Conservation (phyloP, 2,888 invertebrate species). For the Gari tellinella region DNA sequence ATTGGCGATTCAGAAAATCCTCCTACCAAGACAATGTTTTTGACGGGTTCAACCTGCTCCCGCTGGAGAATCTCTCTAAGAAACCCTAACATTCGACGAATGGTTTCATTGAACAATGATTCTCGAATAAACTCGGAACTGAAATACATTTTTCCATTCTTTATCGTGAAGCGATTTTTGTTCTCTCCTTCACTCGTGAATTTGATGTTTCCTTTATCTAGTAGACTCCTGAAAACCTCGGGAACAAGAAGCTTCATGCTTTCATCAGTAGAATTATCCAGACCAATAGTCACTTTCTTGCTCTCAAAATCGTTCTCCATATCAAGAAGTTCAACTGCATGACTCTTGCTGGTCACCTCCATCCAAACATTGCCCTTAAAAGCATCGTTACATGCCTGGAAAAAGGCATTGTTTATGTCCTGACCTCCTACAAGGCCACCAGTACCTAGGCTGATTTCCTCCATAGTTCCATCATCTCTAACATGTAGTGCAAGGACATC, state of each 20-base stretch:
- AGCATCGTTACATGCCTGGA: slow-evolving; percentile 12
- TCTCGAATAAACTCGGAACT: slow-evolving; percentile 2
- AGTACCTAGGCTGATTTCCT: slow-evolving; percentile 21
- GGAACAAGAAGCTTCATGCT: neutral
- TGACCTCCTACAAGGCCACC: slow-evolving; percentile 34
- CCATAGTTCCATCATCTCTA: slow-evolving; percentile 17
- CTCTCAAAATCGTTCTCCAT: slow-evolving; percentile 35
- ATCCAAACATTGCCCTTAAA: slow-evolving; percentile 8
- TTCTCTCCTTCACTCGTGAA: neutral
- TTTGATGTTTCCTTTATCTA: neutral
- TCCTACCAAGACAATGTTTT: slow-evolving; percentile 17
- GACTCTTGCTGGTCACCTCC: slow-evolving; percentile 8
- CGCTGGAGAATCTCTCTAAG: neutral
- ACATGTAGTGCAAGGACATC: slow-evolving; percentile 42
- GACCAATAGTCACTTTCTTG: slow-evolving; percentile 27
- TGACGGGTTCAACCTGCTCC: neutral
- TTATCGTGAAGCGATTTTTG: neutral
- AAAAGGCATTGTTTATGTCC: slow-evolving; percentile 19
- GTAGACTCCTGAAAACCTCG: neutral
- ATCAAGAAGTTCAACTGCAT: slow-evolving; percentile 5
- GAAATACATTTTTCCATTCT: neutral
- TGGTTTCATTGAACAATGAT: slow-evolving; percentile 4
- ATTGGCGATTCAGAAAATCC: slow-evolving; percentile 22
- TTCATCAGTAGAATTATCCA: neutral
- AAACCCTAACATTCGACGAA: neutral